Conservation (phyloP, 2,797 vertebrate genomes). For the Darevskia mixta region DNA sequence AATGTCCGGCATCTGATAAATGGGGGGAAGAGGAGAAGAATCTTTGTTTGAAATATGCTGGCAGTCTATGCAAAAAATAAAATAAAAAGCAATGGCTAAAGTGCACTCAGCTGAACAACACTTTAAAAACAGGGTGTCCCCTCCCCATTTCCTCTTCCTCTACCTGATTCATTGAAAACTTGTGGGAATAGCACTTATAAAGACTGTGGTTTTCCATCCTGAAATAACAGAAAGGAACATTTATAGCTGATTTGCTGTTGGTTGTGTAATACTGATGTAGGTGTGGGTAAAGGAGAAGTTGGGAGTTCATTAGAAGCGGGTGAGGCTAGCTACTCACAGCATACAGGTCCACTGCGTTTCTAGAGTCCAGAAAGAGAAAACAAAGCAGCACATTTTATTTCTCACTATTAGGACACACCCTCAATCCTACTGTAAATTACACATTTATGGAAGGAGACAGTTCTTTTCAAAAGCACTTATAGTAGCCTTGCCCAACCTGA, state of each 20-base stretch:
- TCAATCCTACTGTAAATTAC: neutral
- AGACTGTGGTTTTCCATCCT: neutral
- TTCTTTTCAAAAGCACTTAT: neutral
- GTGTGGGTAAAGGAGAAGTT: neutral
- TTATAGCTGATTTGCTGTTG: neutral
- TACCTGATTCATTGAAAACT: neutral
- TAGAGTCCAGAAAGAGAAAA: neutral
- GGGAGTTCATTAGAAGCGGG: neutral
- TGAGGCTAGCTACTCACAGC: neutral
- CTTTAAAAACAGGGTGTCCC: neutral
- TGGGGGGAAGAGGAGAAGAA: conserved; percentile 42
- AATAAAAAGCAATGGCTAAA: neutral
- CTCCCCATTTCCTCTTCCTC: neutral
- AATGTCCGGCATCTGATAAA: conserved; percentile 58
- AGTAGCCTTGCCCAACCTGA: neutral
- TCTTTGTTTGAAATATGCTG: conserved; percentile 50
- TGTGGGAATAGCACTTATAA: neutral
- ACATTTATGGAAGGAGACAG: conserved; percentile 4
- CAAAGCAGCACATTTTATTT: neutral
- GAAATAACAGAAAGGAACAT: neutral
- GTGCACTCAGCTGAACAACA: neutral
- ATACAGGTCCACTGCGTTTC: neutral
- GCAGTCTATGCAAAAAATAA: neutral
- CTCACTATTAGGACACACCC: too few relatives aligned
- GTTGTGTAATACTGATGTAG: neutral